These are phyloP conservation scores for Aplocera efformata DNA, from an alignment of 2,888 invertebrate genomes.

Conservation along the genomic window DNA sequence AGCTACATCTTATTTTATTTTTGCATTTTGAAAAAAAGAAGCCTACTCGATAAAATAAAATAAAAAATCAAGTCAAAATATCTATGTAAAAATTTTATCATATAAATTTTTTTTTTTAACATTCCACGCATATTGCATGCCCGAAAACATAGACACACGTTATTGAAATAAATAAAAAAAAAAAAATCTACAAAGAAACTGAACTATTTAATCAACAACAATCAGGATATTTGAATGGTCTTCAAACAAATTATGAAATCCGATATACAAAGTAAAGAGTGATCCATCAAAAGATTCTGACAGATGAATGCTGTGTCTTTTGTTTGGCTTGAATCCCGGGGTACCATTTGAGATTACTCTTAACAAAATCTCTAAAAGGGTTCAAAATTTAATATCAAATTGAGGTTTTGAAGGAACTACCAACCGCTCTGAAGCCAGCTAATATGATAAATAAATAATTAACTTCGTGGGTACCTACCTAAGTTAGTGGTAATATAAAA, in stretches of 20 bases:
- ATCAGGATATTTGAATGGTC: constrained; percentile 57
- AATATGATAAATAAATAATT: too few relatives aligned
- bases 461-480: too few relatives aligned
- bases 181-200: constrained; percentile 5
- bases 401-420: not conserved
- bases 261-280: constrained; percentile 52
- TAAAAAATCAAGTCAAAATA: too few relatives aligned
- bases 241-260: constrained; percentile 74
- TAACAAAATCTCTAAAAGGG: constrained; percentile 1
- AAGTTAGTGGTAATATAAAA: too few relatives aligned
- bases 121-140: too few relatives aligned
- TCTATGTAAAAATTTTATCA: too few relatives aligned
- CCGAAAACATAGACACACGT: too few relatives aligned
- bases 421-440: too few relatives aligned
- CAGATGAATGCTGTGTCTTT: constrained; percentile 50
- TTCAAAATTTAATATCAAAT: constrained; percentile 2
- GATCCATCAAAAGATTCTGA: constrained; percentile 73
- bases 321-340: constrained; percentile 21
- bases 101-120: too few relatives aligned
- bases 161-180: constrained; percentile 1
- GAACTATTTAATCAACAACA: constrained; percentile 69
- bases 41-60: too few relatives aligned
- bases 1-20: too few relatives aligned
- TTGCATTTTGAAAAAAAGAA: too few relatives aligned
- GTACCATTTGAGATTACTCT: constrained; percentile 10